A percentile compares a stretch with the other conserved stretches of the same genome.
Evolutionary conservation across 2,797 vertebrate species (phyloP).

Genomic region (Anableps anableps): DNA sequence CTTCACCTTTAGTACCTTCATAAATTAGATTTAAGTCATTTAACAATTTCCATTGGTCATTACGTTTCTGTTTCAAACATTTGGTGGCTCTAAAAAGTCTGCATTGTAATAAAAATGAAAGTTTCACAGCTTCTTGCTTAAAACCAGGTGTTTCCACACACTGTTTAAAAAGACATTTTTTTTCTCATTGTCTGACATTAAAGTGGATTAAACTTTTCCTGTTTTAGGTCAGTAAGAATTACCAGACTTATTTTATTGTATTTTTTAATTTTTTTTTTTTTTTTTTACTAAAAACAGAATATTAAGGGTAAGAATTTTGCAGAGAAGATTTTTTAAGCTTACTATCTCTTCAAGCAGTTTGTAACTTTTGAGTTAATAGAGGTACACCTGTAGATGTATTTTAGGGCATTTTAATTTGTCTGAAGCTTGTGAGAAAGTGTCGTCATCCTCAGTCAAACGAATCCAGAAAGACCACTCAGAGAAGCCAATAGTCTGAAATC

Average conservation of each 20-base stretch:
- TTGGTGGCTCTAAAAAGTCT: background rate
- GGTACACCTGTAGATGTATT: background rate
- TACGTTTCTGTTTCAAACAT: background rate
- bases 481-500: background rate
- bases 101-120: background rate
- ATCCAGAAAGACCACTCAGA: too few species aligned
- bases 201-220: background rate
- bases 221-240: too few species aligned
- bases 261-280: too few species aligned
- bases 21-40: background rate
- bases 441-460: background rate
- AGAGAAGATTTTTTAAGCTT: background rate
- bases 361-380: too few species aligned
- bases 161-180: rapidly evolving
- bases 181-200: too few species aligned
- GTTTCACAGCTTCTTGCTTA: background rate
- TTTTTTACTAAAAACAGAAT: background rate
- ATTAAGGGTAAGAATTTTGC: background rate
- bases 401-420: background rate
- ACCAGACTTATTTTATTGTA: background rate
- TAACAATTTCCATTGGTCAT: background rate
- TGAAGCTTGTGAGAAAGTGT: too few species aligned
- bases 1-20: background rate
- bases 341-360: too few species aligned
- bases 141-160: background rate